Evolutionary conservation across 2,888 invertebrate species (phyloP).

Genomic region (Aporophyla nigra): DNA sequence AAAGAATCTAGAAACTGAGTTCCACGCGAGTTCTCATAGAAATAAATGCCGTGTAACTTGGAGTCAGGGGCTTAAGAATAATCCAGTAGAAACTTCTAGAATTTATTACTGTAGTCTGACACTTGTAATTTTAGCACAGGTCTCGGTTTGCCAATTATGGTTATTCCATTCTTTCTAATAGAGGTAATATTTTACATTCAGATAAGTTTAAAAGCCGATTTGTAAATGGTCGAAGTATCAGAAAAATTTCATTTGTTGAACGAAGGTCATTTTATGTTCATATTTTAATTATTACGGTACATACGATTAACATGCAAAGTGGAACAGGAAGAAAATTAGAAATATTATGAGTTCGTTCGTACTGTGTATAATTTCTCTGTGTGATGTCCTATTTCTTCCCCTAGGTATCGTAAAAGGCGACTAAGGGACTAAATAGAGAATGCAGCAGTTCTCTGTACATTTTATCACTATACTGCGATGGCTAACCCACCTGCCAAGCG

Average conservation of each 20-base stretch:
- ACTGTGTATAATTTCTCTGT: too few relatives aligned
- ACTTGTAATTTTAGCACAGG: conserved; percentile 51
- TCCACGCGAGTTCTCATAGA: conserved; percentile 38
- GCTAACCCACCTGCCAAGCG: too few relatives aligned
- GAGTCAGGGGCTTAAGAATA: conserved; percentile 47
- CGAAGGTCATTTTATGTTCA: too few relatives aligned
- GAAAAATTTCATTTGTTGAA: neutral
- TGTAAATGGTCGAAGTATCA: neutral
- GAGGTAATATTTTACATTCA: conserved; percentile 31
- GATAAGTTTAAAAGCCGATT: conserved; percentile 3
- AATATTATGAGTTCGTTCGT: too few relatives aligned
- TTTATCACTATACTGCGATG: too few relatives aligned
- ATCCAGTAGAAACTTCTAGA: conserved; percentile 54
- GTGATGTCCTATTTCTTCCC: too few relatives aligned
- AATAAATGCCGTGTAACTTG: conserved; percentile 48
- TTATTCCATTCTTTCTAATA: conserved; percentile 17
- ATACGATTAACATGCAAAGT: too few relatives aligned
- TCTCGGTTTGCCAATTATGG: conserved; percentile 43
- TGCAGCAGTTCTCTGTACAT: too few relatives aligned
- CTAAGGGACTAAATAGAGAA: too few relatives aligned
- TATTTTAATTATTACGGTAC: too few relatives aligned
- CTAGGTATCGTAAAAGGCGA: too few relatives aligned
- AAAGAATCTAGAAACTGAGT: conserved; percentile 46
- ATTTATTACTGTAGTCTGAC: conserved; percentile 55
- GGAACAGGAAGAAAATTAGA: too few relatives aligned